Conservation (phyloP, 1,140 invertebrate genomes). For the Anoplolepis gracilipes region DNA sequence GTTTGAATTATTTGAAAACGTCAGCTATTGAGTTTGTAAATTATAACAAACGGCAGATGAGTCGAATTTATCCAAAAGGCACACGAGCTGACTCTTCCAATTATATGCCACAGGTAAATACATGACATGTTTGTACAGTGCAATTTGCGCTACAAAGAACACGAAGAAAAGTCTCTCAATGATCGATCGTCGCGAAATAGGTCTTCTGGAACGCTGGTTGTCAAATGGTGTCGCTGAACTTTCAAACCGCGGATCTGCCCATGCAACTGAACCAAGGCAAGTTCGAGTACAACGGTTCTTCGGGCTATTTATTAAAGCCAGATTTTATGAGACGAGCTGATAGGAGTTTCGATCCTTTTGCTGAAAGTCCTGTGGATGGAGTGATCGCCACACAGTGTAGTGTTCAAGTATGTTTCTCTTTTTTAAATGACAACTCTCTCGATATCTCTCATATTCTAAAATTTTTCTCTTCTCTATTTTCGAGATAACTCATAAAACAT, state of each 20-base stretch:
- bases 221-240: slow-evolving; percentile 99
- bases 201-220: slow-evolving; percentile 97
- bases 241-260: slow-evolving; percentile 99
- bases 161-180: slow-evolving; percentile 26
- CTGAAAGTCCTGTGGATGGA: slow-evolving; percentile 99
- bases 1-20: slow-evolving; percentile 97
- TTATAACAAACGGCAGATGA: slow-evolving; percentile 99
- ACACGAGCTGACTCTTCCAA: slow-evolving; percentile 99
- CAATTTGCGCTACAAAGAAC: not conserved
- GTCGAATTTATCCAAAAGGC: slow-evolving; percentile 99
- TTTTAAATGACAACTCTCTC: not conserved
- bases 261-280: slow-evolving; percentile 99
- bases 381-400: slow-evolving; percentile 99
- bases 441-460: not conserved
- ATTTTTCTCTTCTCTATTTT: not conserved
- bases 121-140: not conserved
- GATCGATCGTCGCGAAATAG: slow-evolving; percentile 82
- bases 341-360: slow-evolving; percentile 99
- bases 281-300: slow-evolving; percentile 99
- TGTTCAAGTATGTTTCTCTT: slow-evolving; percentile 91
- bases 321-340: slow-evolving; percentile 99
- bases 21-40: slow-evolving; percentile 99
- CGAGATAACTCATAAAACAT: not conserved
- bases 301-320: slow-evolving; percentile 98
- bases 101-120: slow-evolving; percentile 98